These are phyloP conservation scores for Mechanitis messenoides DNA, from an alignment of 2,888 invertebrate genomes.

Conservation along the genomic window DNA sequence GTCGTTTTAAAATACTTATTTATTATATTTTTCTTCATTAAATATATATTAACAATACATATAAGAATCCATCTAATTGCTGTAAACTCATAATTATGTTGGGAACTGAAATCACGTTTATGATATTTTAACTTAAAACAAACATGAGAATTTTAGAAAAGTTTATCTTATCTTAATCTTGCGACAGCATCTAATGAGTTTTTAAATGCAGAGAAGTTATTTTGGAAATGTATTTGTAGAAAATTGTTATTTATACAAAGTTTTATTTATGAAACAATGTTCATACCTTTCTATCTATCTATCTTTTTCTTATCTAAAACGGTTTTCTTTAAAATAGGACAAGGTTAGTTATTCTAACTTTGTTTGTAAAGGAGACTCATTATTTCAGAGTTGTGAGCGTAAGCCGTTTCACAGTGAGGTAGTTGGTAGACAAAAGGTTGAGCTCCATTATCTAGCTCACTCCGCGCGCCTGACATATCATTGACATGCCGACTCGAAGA, in stretches of 20 bases:
- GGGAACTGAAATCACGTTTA: slow-evolving; percentile 6
- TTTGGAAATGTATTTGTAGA: slow-evolving; percentile 7
- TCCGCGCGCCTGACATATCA: slow-evolving; percentile 48
- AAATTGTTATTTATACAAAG: neutral
- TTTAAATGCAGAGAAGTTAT: slow-evolving; percentile 26
- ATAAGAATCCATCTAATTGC: too few relatives aligned
- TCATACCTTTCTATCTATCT: slow-evolving; percentile 6
- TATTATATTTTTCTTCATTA: too few relatives aligned
- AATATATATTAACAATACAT: too few relatives aligned
- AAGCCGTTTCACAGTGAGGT: slow-evolving; percentile 35
- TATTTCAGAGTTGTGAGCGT: slow-evolving; percentile 43
- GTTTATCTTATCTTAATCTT: slow-evolving; percentile 12
- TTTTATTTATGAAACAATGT: slow-evolving; percentile 8
- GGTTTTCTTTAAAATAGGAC: slow-evolving; percentile 37
- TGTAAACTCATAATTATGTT: slow-evolving; percentile 1
- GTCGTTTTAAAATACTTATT: too few relatives aligned
- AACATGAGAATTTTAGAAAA: slow-evolving; percentile 12
- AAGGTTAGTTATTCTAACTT: slow-evolving; percentile 48
- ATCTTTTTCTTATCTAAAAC: slow-evolving; percentile 32
- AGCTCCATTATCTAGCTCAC: slow-evolving; percentile 48
- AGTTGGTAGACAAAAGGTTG: slow-evolving; percentile 50
- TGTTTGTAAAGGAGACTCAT: slow-evolving; percentile 49
- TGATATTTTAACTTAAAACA: neutral
- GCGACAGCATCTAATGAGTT: slow-evolving; percentile 10
- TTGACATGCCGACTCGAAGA: slow-evolving; percentile 48